Evolutionary conservation across 2,113 vertebrate genomes (phyloP).

Genomic region (Apistogramma diplotaenia): DNA sequence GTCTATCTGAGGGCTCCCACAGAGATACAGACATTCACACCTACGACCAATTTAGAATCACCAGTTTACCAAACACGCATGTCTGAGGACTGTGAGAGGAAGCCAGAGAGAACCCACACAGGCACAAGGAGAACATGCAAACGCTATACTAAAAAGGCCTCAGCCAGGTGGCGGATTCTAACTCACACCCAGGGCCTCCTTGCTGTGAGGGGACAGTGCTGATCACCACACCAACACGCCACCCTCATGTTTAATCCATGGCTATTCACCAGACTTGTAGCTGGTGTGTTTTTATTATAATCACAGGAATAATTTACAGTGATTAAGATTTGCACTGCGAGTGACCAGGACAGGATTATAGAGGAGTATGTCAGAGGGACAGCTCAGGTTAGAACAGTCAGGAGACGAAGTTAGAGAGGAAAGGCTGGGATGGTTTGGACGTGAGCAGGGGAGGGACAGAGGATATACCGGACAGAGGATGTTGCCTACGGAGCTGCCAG

Average conservation of each 20-base stretch:
- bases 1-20: neutral
- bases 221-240: neutral
- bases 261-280: neutral
- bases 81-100: neutral
- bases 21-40: neutral
- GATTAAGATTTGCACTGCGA: neutral
- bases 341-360: neutral
- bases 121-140: neutral
- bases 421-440: no score
- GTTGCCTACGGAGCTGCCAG: neutral
- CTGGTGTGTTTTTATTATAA: neutral
- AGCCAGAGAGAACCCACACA: neutral
- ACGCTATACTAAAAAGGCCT: neutral
- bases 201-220: neutral
- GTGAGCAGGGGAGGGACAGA: no score
- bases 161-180: neutral
- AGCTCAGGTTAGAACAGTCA: neutral
- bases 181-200: no score
- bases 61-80: neutral
- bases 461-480: no score
- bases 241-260: neutral
- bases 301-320: neutral
- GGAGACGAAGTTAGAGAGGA: no score
- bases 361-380: neutral
- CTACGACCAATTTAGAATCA: neutral